Evolutionary conservation across 2,797 vertebrate species (phyloP), one percentile per base, ranked within the genome.

Genomic region (Sebastes glaucus): DNA sequence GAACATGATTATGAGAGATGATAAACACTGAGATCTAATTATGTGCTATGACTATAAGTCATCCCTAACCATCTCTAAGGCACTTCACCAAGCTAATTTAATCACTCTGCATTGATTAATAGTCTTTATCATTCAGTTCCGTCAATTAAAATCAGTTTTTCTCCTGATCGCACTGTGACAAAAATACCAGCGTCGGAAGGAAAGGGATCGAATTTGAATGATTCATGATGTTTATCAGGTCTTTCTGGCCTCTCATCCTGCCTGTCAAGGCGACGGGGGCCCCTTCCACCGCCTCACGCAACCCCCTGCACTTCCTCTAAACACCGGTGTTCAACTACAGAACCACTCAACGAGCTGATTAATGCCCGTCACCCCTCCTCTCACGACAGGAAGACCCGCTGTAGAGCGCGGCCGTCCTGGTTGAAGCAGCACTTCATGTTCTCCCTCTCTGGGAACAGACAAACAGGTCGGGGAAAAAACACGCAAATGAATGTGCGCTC

Each of bases 321-420:
- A 56, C 25, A 4, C n/a, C 22, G 4, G 23, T 28, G 14, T 63
- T 59, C 27, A 38, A 60, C 53, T 84, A 72, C 57, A 62, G 73
- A 64, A 56, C 25, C 55, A 16, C 33, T 77, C 49, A 62, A 52
- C 49, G 18, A 46, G n/a, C 52, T 11, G 20, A 57, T 68, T 38
- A 35, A 65, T 27, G 4, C 63, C 46, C 2, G 2, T 53, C 35
- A 11, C 6, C 13, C 22, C 53, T 18, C 68, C 64, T 66, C 42
- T 71, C 42, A 23, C 6, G 6, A 79, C 83, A 87, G 87, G 82
- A 88, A 86, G 72, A 38, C 11, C 14, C 14, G 30, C 56, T 32
- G 53, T 3, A 49, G 18, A 77, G 27, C 3, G 6, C 3, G 28
- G 67, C 18, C 1, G 1, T 57, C 64, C 32, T 7, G 13, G 46